Conservation (phyloP, 1,140 invertebrate species). For the Chlorops oryzae region DNA sequence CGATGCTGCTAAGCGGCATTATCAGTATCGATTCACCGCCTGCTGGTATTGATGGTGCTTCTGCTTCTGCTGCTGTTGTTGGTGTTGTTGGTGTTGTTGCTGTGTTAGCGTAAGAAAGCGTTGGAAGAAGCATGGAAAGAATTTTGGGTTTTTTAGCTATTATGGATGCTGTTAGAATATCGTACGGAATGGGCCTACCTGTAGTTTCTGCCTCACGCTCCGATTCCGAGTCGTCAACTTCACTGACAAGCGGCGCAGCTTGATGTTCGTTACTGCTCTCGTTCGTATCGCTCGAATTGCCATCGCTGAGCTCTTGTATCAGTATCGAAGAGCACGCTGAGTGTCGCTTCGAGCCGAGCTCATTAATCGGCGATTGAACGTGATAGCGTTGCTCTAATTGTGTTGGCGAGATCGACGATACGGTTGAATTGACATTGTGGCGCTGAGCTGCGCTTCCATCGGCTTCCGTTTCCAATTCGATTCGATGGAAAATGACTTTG, state of each 20-base stretch:
- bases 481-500: slow-evolving; percentile 41
- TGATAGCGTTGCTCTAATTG: slow-evolving; percentile 26
- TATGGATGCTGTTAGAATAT: too few relatives aligned
- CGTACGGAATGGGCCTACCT: too few relatives aligned
- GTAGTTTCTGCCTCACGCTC: slow-evolving; percentile 14
- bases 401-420: neutral
- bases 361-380: slow-evolving; percentile 28
- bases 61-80: slow-evolving; percentile 18
- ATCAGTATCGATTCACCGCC: too few relatives aligned
- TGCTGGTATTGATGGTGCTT: neutral
- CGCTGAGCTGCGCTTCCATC: too few relatives aligned
- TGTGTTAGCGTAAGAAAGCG: too few relatives aligned
- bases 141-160: too few relatives aligned
- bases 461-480: slow-evolving; percentile 20
- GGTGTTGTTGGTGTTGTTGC: slow-evolving; percentile 13
- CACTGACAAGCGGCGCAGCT: slow-evolving; percentile 31
- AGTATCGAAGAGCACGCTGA: too few relatives aligned
- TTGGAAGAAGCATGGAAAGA: too few relatives aligned
- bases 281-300: slow-evolving; percentile 33
- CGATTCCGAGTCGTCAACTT: slow-evolving; percentile 36
- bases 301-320: slow-evolving; percentile 37
- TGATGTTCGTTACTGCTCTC: slow-evolving; percentile 7
- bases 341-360: too few relatives aligned
- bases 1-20: too few relatives aligned
- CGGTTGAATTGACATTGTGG: neutral